These are phyloP conservation scores for Erpetoichthys calabaricus DNA, from an alignment of 2,797 vertebrate species.

Conservation along the genomic window DNA sequence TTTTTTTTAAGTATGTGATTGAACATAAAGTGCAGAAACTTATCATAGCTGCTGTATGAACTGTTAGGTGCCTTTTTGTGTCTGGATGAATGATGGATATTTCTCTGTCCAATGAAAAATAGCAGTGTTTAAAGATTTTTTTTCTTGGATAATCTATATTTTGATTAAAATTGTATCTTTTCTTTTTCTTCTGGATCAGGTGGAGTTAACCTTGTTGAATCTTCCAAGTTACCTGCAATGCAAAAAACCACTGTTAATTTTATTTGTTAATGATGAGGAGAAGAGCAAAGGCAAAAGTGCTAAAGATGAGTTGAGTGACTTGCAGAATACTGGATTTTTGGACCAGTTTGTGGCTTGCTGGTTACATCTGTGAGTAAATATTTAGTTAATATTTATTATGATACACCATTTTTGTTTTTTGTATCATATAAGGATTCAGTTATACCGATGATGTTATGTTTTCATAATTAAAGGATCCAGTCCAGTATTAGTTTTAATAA, in stretches of 20 bases:
- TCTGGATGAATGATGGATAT: too few species aligned
- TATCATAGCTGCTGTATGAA: too few species aligned
- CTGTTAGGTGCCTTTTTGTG: too few species aligned
- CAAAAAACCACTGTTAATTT: conserved; percentile 62
- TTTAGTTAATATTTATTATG: not conserved
- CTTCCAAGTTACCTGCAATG: conserved; percentile 59
- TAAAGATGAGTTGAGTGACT: conserved; percentile 37
- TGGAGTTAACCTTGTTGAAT: conserved; percentile 77
- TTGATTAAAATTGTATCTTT: not conserved
- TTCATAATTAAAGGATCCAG: too few species aligned
- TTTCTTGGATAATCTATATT: not conserved
- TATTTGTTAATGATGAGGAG: conserved; percentile 64
- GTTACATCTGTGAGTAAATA: conserved; percentile 74
- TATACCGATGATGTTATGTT: too few species aligned
- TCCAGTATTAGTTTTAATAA: too few species aligned
- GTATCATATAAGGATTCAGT: too few species aligned
- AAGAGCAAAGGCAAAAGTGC: conserved; percentile 28
- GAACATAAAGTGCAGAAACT: too few species aligned
- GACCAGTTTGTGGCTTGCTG: conserved; percentile 56
- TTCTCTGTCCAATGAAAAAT: too few species aligned
- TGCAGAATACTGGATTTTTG: conserved; percentile 23
- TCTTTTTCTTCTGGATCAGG: conserved; percentile 38
- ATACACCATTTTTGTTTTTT: too few species aligned
- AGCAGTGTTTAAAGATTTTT: not conserved
- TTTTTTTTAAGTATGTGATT: too few species aligned